A percentile compares a stretch with the other conserved stretches of the same genome.
Evolutionary conservation across 1,140 invertebrate genomes (phyloP).

Genomic region (Neuroterus valhalla): DNA sequence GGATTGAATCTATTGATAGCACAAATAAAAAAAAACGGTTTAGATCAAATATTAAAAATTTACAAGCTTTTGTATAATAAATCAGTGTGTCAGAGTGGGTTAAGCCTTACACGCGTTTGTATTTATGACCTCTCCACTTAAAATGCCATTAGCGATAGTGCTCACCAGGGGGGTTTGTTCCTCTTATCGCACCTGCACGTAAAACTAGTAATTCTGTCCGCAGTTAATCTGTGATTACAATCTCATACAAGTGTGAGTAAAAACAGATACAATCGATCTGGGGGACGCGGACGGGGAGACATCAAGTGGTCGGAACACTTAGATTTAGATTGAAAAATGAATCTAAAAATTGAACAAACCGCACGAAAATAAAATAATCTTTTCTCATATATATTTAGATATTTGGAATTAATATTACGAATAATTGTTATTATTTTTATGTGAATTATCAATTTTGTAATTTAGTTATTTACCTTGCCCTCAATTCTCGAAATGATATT

Average conservation of each 20-base stretch:
- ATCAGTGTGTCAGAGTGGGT: slow-evolving; percentile 5
- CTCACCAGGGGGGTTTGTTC: neutral
- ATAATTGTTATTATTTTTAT: too few species aligned
- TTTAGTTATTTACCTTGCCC: too few species aligned
- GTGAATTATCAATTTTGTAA: too few species aligned
- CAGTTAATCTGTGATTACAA: slow-evolving; percentile 3
- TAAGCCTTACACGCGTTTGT: neutral
- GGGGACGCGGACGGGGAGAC: neutral
- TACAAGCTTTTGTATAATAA: neutral
- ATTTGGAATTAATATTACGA: too few species aligned
- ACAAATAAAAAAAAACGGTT: neutral
- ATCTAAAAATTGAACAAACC: neutral
- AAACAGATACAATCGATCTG: slow-evolving; percentile 10
- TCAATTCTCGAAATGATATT: too few species aligned
- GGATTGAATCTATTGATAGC: neutral
- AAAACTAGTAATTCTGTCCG: slow-evolving; percentile 22
- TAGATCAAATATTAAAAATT: slow-evolving; percentile 1
- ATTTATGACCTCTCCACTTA: slow-evolving; percentile 17
- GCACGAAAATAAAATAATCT: neutral
- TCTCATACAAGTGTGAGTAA: neutral
- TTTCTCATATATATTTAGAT: too few species aligned
- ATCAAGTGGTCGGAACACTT: neutral
- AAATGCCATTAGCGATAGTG: slow-evolving; percentile 21
- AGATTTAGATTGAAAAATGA: slow-evolving; percentile 9
- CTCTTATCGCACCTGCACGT: slow-evolving; percentile 16